Evolutionary conservation across 2,113 vertebrate genomes (phyloP), one percentile per base, ranked within the genome.

Genomic region (Octodon degus): DNA sequence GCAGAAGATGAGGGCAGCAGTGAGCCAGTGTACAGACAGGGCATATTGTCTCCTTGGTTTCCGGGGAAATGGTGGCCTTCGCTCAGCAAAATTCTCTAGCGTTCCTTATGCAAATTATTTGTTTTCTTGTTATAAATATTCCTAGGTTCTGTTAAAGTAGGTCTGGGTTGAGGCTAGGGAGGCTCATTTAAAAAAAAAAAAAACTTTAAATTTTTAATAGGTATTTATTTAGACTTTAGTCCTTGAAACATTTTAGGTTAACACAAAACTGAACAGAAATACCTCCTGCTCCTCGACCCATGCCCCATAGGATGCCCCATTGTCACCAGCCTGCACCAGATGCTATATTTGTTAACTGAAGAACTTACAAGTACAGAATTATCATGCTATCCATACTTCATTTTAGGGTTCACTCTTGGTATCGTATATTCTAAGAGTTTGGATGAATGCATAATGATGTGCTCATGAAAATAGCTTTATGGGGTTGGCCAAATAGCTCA

Each of bases 1-100:
- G 22, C 27, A 90, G 74, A 22, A 77, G 30, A 68, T 72, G 82
- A 80, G 68, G 30, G 79, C 80, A 89, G 62, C 63, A 83, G 70
- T 24, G 22, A 95, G 70, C 9, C 76, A 47, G 58, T 32, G 20
- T 1, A 0, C 30, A 85, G 96, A 65, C 16, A 87, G 37, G 10
- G 20, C 3, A 0, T 87, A 34, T 91, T 24, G 34, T 79, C 37
- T 67, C 32, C 63, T 83, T 72, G 24, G 1, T 19, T 94, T 84
- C 40, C 27, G 68, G 68, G 89, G 92, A 89, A 96, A 96, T 40
- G 27, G 16, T 83, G 65, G 30, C 47, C 53, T 94, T 92, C 30
- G 67, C 47, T 67, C 47, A 91, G 34, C 32, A 72, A 47, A 81
- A 79, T 79, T 79, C 92, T 55, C 80, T 94, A 24, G 86, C 77